Base-by-base conservation (phyloP, 1,140 invertebrate species). In the Meloidogyne hapla region DNA sequence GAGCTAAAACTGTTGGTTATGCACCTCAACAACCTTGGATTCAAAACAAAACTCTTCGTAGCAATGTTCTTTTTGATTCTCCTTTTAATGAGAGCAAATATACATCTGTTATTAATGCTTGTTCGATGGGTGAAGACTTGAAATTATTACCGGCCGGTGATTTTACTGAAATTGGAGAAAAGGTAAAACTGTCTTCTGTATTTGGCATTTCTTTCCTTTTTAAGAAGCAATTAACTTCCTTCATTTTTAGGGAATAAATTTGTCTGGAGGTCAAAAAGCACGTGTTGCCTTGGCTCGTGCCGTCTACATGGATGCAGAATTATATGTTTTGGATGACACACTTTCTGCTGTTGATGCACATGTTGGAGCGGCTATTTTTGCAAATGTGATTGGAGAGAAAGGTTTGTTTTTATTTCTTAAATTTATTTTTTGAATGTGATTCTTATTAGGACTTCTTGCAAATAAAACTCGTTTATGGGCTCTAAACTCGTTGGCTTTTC, bases 211-310 rank as follows among this genome's bases (percentile, higher is more conserved):
- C 9, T 28, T 26, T n/a, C 10, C 21, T 23, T 18, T 45, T 70
- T 8, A 48, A 10, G n/a, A 28, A 18, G 15, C 0, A 42, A 28
- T 5, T 76, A 2, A 13, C 15, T 18, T 21, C n/a, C 15, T 6
- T 12, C 21, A 1, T 63, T 79, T n/a, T 74, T 21, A 89, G 88
- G 89, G 89, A 13, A 85, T 90, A 9, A 90, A 88, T 68, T 78
- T 90, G 45, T 89, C 87, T 77, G 91, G 89, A 8, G 89, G 89
- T 15, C 91, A 91, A 85, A 91, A 90, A 77, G 90, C 91, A 79
- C 84, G 91, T 74, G 88, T 92, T 67, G 89, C 88, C 69, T 84
- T 92, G 18, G 91, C 91, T 25, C 48, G 76, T 4, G 74, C 79
- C 25, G 74, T 86, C 10, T 86, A 86, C 66, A 67, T 68, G 15